A percentile compares a stretch with the other conserved stretches of the same genome.
These are phyloP conservation scores for Oryctes rhinoceros DNA, from an alignment of 1,140 invertebrate species.

Conservation along the genomic window DNA sequence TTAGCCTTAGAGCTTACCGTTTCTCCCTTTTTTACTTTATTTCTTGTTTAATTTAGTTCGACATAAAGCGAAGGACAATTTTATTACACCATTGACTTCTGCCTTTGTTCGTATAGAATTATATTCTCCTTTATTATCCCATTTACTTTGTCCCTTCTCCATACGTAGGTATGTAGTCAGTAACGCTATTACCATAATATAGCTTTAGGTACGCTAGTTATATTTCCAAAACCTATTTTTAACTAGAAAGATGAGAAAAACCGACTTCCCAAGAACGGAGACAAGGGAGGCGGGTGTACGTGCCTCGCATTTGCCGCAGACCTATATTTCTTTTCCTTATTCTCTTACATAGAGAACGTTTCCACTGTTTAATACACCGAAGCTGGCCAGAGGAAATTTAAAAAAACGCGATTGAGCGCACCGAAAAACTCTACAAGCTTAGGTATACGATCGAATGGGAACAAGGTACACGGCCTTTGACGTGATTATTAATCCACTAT, in stretches of 20 bases:
- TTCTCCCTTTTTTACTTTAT: not conserved
- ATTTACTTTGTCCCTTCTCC: not conserved
- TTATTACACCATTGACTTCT: slow-evolving; percentile 4
- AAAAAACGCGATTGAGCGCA: not conserved
- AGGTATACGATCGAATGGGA: not conserved
- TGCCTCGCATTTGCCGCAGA: not conserved
- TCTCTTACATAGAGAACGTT: not conserved
- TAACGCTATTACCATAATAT: not conserved
- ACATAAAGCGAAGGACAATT: not conserved
- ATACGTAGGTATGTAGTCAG: not conserved
- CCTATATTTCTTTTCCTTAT: not conserved
- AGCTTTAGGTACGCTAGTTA: not conserved
- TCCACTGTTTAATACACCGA: not conserved
- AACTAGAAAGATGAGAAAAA: not conserved
- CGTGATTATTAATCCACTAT: not conserved
- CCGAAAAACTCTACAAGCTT: too few relatives aligned
- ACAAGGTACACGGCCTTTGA: not conserved
- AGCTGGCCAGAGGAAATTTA: not conserved
- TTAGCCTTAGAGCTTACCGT: too few relatives aligned
- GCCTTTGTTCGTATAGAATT: not conserved
- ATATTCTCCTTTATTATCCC: slow-evolving; percentile 3
- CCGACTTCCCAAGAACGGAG: not conserved
- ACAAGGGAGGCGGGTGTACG: not conserved
- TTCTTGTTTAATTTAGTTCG: not conserved
- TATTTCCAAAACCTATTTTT: slow-evolving; percentile 1